These are phyloP conservation scores for Mythimna impura DNA, from an alignment of 2,888 invertebrate species.

Conservation along the genomic window DNA sequence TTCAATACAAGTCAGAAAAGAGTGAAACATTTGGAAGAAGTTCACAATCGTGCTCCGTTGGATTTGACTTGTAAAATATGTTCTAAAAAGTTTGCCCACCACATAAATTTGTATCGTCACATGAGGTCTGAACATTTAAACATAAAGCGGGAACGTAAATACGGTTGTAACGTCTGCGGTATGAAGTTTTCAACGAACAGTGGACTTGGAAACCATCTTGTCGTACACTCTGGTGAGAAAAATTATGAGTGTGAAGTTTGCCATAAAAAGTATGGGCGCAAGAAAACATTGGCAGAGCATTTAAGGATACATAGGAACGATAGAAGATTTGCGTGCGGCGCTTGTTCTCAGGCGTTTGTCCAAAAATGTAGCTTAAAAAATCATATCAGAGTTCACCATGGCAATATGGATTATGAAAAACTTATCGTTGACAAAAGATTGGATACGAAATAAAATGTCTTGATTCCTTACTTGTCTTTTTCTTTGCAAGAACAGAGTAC, in stretches of 20 bases:
- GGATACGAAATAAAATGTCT: constrained; percentile 49
- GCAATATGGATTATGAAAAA: constrained; percentile 41
- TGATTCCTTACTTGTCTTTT: not conserved
- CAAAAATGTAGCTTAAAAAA: constrained; percentile 74
- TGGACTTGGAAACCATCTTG: constrained; percentile 34
- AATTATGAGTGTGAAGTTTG: constrained; percentile 82
- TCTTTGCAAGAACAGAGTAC: not conserved
- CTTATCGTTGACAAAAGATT: constrained; percentile 58
- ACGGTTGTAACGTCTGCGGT: constrained; percentile 49
- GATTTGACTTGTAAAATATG: constrained; percentile 63
- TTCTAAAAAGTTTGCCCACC: constrained; percentile 53
- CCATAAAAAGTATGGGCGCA: constrained; percentile 72
- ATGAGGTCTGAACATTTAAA: constrained; percentile 57
- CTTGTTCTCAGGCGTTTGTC: constrained; percentile 71
- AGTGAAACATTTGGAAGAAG: constrained; percentile 57
- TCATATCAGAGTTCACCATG: constrained; percentile 66
- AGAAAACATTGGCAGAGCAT: constrained; percentile 69
- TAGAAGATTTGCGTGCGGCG: constrained; percentile 65
- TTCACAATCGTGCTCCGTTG: constrained; percentile 55
- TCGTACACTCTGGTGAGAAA: constrained; percentile 69
- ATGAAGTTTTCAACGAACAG: constrained; percentile 52
- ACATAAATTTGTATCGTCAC: constrained; percentile 53
- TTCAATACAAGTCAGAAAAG: constrained; percentile 44
- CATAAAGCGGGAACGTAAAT: constrained; percentile 39
- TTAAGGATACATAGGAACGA: constrained; percentile 72